Evolutionary conservation across 2,113 vertebrate species (phyloP), one percentile per base, ranked within the genome.

Genomic region (Capricornis sumatraensis): DNA sequence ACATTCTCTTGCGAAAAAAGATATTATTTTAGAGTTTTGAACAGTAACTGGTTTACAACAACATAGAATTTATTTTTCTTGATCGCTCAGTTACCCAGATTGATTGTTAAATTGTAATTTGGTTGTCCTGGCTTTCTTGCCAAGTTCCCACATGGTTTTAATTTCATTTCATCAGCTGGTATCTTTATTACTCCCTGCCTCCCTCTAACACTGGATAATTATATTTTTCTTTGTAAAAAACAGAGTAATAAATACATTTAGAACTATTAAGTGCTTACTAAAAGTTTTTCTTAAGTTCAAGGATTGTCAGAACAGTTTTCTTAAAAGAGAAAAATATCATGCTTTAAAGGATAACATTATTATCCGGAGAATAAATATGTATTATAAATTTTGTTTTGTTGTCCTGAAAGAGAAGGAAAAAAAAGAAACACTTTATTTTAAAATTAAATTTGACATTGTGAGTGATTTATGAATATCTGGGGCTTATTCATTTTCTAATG

Each of bases 51-150:
- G 11, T 97, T 97, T 94, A 58, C n/a, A 86, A 57, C 33, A 64
- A 33, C 53, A 93, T 53, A 78, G 62, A 95, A 85, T 95, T 95
- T 88, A 62, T 64, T 97, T 98, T 97, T 92, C 58, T 84, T 55
- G 97, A 94, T 93, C 97, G 96, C 21, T 95, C 85, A 78, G 67
- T 86, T 96, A 23, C 17, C 91, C 88, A 97, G 62, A 96, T 96
- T 96, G 95, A 95, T 98, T 98, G 98, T 98, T 92, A 96, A 97
- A 96, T 92, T 93, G 87, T 95, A 95, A 93, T 97, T 98, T 96
- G 93, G 45, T 89, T 95, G 21, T 89, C 78, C 30, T 88, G 62
- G 94, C 96, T 53, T 12, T 96, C 64, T 96, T 81, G 47, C 94
- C 52, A 1, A 96, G 16, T 97, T 97, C 97, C 93, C 93, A 95